Percentiles rank a stretch among this genome's conserved stretches.
These are phyloP conservation scores for Mesochorus sp. DNA, from an alignment of 2,888 invertebrate species.

Conservation along the genomic window DNA sequence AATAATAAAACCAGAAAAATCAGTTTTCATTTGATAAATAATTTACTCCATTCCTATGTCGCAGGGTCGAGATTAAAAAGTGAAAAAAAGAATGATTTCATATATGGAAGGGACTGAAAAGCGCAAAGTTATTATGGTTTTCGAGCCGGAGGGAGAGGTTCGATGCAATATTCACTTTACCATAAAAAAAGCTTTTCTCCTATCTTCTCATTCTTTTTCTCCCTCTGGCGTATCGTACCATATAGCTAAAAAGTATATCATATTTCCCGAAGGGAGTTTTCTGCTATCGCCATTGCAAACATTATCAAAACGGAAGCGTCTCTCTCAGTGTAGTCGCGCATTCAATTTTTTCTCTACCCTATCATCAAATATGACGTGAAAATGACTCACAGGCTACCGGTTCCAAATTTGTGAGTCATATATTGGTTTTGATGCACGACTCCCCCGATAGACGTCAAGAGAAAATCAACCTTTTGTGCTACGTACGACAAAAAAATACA, in stretches of 20 bases:
- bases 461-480: too few species aligned
- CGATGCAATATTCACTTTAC: slow-evolving; percentile 32
- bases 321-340: not conserved
- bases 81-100: slow-evolving; percentile 11
- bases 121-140: slow-evolving; percentile 23
- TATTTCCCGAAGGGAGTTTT: not conserved
- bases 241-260: slow-evolving; percentile 1
- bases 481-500: too few species aligned
- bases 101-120: not conserved
- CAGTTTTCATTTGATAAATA: too few species aligned
- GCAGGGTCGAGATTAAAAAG: not conserved
- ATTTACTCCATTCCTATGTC: too few species aligned
- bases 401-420: too few species aligned
- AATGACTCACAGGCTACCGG: too few species aligned
- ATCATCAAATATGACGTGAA: slow-evolving; percentile 22
- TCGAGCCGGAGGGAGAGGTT: slow-evolving; percentile 37
- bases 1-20: too few species aligned
- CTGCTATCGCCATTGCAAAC: slow-evolving; percentile 15
- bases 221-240: not conserved
- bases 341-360: not conserved
- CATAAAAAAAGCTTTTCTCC: slow-evolving; percentile 7
- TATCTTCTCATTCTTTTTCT: not conserved
- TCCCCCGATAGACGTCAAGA: too few species aligned
- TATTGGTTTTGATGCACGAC: too few species aligned
- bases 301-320: not conserved